phyloP scores from a whole-genome alignment of 2,888 invertebrate species.

The Phortica okadai region DNA sequence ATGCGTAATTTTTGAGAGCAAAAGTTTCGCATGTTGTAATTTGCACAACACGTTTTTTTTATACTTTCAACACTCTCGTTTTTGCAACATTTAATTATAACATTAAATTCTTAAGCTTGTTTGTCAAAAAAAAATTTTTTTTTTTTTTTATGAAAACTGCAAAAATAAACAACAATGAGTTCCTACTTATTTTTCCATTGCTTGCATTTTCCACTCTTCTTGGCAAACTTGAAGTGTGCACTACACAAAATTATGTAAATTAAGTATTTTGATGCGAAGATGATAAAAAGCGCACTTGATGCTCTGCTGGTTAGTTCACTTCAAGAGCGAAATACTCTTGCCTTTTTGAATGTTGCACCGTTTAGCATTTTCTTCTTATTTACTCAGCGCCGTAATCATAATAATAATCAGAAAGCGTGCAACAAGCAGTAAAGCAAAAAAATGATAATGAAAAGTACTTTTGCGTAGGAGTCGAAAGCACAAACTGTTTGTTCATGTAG shows the following conservation, averaged over 20 bases:
- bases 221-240: constrained; percentile 38
- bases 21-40: neutral
- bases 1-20: neutral
- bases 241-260: constrained; percentile 67
- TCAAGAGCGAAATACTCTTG: neutral
- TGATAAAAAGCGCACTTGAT: constrained; percentile 59
- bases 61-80: constrained; percentile 34
- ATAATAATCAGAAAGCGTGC: neutral
- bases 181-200: neutral
- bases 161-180: neutral
- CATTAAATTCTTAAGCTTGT: constrained; percentile 33
- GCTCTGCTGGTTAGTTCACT: constrained; percentile 14
- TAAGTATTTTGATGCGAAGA: constrained; percentile 68
- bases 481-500: too few species aligned
- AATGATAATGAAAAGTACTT: too few species aligned
- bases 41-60: neutral
- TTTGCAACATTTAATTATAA: constrained; percentile 56
- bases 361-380: constrained; percentile 9
- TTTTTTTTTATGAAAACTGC: neutral
- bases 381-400: constrained; percentile 1
- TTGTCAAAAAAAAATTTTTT: constrained; percentile 28
- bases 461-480: too few species aligned
- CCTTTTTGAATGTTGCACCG: neutral
- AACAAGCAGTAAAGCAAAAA: too few species aligned
- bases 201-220: neutral